Evolutionary conservation across 2,113 vertebrate species (phyloP), one percentile per base, ranked within the genome.

Genomic region (Thunnus thynnus): DNA sequence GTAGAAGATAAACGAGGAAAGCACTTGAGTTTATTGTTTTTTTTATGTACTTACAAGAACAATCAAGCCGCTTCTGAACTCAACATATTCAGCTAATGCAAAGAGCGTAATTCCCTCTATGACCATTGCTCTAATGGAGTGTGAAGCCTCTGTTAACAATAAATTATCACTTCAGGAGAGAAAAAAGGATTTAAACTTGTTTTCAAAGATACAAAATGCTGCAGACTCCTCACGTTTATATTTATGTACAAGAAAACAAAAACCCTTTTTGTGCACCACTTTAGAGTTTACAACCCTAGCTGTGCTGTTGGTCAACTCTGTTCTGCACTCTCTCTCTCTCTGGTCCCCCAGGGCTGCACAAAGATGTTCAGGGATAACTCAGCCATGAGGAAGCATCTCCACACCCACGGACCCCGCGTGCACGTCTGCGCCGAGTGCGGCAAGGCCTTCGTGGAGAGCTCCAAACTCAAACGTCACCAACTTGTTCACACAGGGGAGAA

Each of bases 331-430:
- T 55, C 13, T 75, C 61, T 51, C 27, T 55, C 13, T 75, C 2
- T 61, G 44, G 12, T 60, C 20, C 54, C 54, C 13, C 86, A 99
- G 98, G 98, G 98, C 93, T 99, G 98, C 95, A 99, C 97, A 83
- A 99, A 99, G 95, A 99, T 99, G 98, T 99, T 99, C 97, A 97
- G 98, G 97, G 98, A 99, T 94, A 99, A 99, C 94, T 99, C 98
- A 18, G 98, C 98, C 88, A 99, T 99, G 98, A 97, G 98, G 91
- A 99, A 99, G 91, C 98, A 99, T 74, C 96, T 99, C 86, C 98
- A 99, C 94, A 99, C 98, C 85, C 98, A 99, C 68, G 98, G 98
- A 4, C 98, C 98, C 32, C 93, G 97, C 55, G 98, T 99, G 83
- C 98, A 99, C 32, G 98, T 99, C 87, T 99, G 98, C 76, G 98